Evolutionary conservation across 2,888 invertebrate genomes (phyloP).

Genomic region (Malthinus seriepunctatus): DNA sequence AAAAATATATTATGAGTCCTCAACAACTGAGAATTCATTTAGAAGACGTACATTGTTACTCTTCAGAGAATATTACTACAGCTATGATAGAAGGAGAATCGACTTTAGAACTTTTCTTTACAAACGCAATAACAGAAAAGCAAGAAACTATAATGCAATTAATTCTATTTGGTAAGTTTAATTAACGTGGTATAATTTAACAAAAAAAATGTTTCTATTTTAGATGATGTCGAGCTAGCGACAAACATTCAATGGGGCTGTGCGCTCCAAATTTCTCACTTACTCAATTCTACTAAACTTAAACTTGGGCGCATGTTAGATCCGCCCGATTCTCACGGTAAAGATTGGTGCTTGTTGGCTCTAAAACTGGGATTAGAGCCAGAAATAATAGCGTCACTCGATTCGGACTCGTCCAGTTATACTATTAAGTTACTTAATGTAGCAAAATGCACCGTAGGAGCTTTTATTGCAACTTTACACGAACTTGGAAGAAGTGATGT

Average conservation of each 20-base stretch:
- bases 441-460: slow-evolving; percentile 56
- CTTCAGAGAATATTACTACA: slow-evolving; percentile 50
- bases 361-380: slow-evolving; percentile 63
- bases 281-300: slow-evolving; percentile 63
- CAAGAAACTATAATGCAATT: slow-evolving; percentile 62
- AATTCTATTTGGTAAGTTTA: slow-evolving; percentile 59
- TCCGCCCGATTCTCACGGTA: slow-evolving; percentile 71
- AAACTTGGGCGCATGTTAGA: slow-evolving; percentile 70
- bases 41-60: slow-evolving; percentile 50
- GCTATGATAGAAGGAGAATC: slow-evolving; percentile 53
- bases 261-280: slow-evolving; percentile 61
- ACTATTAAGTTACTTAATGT: slow-evolving; percentile 51
- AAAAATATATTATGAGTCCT: slow-evolving; percentile 68
- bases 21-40: slow-evolving; percentile 58
- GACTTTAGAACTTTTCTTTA: slow-evolving; percentile 52
- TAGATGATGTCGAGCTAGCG: slow-evolving; percentile 48
- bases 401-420: slow-evolving; percentile 52
- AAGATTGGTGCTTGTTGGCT: slow-evolving; percentile 79
- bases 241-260: slow-evolving; percentile 57
- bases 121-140: slow-evolving; percentile 55
- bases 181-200: background rate
- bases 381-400: slow-evolving; percentile 51
- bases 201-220: slow-evolving; percentile 15
- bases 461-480: slow-evolving; percentile 60
- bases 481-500: slow-evolving; percentile 66